Base-by-base conservation (phyloP, 2,113 vertebrate species). In the Poecile atricapillus region DNA sequence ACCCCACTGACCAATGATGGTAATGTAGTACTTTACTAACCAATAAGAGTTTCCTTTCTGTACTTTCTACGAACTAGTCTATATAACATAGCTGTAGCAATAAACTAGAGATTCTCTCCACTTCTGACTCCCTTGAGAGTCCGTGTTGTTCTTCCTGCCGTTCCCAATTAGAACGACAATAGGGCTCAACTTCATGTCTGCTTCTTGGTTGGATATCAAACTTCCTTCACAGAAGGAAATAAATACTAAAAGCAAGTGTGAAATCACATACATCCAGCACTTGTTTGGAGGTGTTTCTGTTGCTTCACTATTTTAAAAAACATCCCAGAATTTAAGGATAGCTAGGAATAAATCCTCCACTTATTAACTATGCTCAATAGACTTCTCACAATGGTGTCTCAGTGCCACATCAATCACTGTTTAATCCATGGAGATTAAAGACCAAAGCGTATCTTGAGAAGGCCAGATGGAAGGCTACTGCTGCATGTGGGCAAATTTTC, bases 331-430 rank as follows among this genome's bases (percentile, higher is more conserved):
- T 50, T 87, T 55, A 69, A 59, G 58, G 35, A 47, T 31, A 5
- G 11, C 30, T 18, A 75, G 43, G 33, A 31, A 22, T 41, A 47
- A 20, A 9, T 56, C 37, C 31, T 87, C 28, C 20, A 14, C 7
- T 58, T 63, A 25, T 23, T 70, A 74, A 4, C 25, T 63, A 14
- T 49, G 30, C 39, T 87, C 73, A 60, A 58, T 37, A 78, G 52
- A 20, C 10, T 81, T 65, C 60, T 63, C 5, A 6, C 44, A 35
- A 9, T 18, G 19, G n/a, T 53, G 25, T 50, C 31, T 87, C 52
- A 15, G 58, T 23, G n/a, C 22, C 33, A n/a, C 62, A 39, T 59
- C 0, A 0, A 67, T 71, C 39, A 55, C 31, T 62, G 47, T 3
- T 95, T 80, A 79, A 59, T 78, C n/a, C 20, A 79, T 43, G 43